Conservation (phyloP, 2,888 invertebrate genomes). For the Eueremaeus valkanovi region DNA sequence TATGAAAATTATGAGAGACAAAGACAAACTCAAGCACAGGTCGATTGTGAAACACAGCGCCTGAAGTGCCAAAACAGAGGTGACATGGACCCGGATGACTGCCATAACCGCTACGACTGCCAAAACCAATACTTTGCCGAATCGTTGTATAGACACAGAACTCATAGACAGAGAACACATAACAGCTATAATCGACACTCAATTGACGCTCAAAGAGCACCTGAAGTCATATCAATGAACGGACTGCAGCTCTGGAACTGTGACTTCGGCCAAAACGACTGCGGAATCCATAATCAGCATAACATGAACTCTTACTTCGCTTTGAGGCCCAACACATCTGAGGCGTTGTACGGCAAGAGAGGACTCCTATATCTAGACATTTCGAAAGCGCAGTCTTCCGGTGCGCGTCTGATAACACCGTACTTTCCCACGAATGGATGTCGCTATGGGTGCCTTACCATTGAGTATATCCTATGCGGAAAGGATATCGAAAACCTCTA, state of each 20-base stretch:
- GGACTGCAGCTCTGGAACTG: constrained; percentile 7
- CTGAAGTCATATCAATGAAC: not conserved
- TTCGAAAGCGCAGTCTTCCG: not conserved
- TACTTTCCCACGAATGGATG: constrained; percentile 20
- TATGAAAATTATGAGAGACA: too few species aligned
- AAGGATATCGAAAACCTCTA: not conserved
- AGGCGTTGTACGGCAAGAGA: not conserved
- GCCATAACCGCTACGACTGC: not conserved
- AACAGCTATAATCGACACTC: not conserved
- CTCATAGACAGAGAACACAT: not conserved
- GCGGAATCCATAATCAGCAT: constrained; percentile 16
- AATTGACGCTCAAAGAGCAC: not conserved
- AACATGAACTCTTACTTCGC: not conserved
- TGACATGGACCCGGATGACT: not conserved
- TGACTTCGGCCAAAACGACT: not conserved
- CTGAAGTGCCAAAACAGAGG: not conserved
- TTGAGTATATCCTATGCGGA: not conserved
- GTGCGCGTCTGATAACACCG: constrained; percentile 16
- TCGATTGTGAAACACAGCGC: not conserved
- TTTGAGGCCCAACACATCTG: not conserved
- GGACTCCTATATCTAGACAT: not conserved
- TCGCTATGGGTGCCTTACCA: constrained; percentile 14
- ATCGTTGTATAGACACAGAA: not conserved
- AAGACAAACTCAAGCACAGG: not conserved
- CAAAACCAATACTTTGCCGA: not conserved